A percentile compares a stretch with the other conserved stretches of the same genome.
Evolutionary conservation across 2,797 vertebrate species (phyloP).

Genomic region (Diplodus sargus): DNA sequence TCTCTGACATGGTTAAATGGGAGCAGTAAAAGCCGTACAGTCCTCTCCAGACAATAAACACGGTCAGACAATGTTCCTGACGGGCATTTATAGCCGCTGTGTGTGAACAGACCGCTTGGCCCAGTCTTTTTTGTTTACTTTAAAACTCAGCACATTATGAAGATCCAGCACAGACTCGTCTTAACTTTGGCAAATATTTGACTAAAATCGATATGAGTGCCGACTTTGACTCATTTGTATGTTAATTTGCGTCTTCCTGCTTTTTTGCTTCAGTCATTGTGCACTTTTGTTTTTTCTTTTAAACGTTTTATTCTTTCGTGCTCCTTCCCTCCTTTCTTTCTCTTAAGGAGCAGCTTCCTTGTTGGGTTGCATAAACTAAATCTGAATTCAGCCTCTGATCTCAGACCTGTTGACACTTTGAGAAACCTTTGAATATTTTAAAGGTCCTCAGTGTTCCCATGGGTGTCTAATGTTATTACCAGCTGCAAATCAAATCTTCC

Average conservation of each 20-base stretch:
- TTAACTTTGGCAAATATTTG: not conserved
- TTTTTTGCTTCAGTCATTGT: not conserved
- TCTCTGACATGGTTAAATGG: constrained; percentile 18
- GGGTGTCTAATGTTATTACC: not conserved
- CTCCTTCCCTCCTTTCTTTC: not conserved
- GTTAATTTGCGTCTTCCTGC: not conserved
- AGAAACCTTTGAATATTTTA: not conserved
- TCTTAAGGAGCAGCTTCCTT: not conserved
- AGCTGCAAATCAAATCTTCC: not conserved
- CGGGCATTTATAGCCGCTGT: constrained; percentile 11
- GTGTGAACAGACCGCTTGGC: constrained; percentile 1
- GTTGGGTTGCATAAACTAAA: no score
- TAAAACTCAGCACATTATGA: not conserved
- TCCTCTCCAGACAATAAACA: constrained; percentile 16
- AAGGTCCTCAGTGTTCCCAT: not conserved
- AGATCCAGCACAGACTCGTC: not conserved
- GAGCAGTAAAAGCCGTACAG: constrained; percentile 26
- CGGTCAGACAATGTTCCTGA: not conserved
- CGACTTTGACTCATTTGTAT: not conserved
- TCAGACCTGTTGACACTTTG: not conserved
- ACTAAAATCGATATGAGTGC: not conserved
- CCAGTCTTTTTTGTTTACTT: not conserved
- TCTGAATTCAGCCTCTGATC: not conserved
- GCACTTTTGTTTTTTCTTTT: not conserved
- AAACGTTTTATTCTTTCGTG: not conserved